Percentiles rank a stretch among this genome's conserved stretches.
Conservation (phyloP, 1,140 invertebrate species). For the Diachasma alloeum region DNA sequence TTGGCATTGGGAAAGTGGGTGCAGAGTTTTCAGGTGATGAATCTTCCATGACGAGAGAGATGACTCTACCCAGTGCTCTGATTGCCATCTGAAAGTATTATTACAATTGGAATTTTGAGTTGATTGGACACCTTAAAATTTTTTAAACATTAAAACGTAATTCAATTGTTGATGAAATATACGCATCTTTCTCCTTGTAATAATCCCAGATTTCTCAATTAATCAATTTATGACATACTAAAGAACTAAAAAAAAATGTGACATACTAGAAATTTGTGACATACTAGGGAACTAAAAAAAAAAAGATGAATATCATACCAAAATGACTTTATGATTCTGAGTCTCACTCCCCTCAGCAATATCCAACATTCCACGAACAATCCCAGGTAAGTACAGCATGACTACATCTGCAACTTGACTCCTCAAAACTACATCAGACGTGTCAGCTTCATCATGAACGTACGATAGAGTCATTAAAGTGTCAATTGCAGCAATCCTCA, state of each 20-base stretch:
- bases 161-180: no score
- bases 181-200: no score
- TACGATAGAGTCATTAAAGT: slow-evolving; percentile 68
- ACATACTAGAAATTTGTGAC: slow-evolving; percentile 21
- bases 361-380: slow-evolving; percentile 67
- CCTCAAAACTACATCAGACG: slow-evolving; percentile 56
- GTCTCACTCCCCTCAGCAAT: slow-evolving; percentile 67
- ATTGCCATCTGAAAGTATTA: slow-evolving; percentile 60
- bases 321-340: slow-evolving; percentile 69
- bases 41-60: slow-evolving; percentile 65
- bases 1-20: neutral
- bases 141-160: no score
- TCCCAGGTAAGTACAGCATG: slow-evolving; percentile 71
- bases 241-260: no score
- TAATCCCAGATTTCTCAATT: no score
- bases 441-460: slow-evolving; percentile 61
- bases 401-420: slow-evolving; percentile 67
- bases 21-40: slow-evolving; percentile 34
- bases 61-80: slow-evolving; percentile 61
- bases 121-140: no score
- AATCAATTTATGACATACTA: no score
- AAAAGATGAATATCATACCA: slow-evolving; percentile 56
- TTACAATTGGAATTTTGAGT: no score
- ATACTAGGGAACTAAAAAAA: no score
- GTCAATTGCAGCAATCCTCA: slow-evolving; percentile 70